Conservation (phyloP, 1,140 invertebrate species). For the Bombus difficillimus region DNA sequence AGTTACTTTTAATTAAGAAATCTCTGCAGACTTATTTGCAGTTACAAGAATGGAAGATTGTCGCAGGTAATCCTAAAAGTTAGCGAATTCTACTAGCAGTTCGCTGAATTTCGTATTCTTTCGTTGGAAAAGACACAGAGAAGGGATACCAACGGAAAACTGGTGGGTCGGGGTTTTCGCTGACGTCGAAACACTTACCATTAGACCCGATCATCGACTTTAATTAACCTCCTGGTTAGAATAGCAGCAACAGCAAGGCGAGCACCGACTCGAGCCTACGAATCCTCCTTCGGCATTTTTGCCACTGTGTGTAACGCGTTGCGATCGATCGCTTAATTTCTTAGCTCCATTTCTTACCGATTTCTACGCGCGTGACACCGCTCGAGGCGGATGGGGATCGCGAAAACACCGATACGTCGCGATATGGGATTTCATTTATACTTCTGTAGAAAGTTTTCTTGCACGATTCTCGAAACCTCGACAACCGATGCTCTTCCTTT, state of each 20-base stretch:
- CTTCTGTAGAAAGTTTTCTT: background rate
- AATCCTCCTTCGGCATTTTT: conserved; percentile 33
- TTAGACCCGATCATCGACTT: conserved; percentile 52
- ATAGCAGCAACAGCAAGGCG: background rate
- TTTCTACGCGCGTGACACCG: background rate
- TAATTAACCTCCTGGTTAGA: conserved; percentile 22
- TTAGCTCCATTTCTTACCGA: conserved; percentile 4
- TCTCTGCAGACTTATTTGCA: background rate
- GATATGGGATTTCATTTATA: conserved; percentile 28
- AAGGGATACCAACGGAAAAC: background rate
- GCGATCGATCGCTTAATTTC: conserved; percentile 13
- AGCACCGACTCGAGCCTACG: conserved; percentile 7
- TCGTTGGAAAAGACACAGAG: background rate
- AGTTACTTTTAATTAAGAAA: too few relatives aligned
- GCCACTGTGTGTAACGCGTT: background rate
- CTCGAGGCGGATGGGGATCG: conserved; percentile 5
- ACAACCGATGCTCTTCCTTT: background rate
- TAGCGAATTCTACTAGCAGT: background rate
- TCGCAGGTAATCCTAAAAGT: background rate
- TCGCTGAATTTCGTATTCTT: background rate
- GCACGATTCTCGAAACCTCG: background rate
- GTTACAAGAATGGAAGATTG: background rate
- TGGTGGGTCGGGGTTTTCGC: background rate
- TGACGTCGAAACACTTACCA: conserved; percentile 44
- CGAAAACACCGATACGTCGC: conserved; percentile 19